Evolutionary conservation across 1,140 invertebrate genomes (phyloP).

Genomic region (Drosophila persimilis): DNA sequence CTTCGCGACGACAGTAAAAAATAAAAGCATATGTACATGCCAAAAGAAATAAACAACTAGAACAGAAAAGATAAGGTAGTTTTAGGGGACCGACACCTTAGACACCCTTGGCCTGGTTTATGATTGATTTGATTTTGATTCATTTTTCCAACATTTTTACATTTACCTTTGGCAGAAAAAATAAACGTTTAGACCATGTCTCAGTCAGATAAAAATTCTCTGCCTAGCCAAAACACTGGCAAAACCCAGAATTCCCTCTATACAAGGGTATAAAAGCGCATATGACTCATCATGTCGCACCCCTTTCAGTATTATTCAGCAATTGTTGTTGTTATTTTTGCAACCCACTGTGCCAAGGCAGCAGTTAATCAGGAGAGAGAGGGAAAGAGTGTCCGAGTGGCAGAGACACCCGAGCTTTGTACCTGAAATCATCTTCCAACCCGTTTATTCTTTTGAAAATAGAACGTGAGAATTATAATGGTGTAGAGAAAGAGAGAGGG

Average conservation of each 20-base stretch:
- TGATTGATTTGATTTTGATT: too few species aligned
- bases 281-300: conserved; percentile 31
- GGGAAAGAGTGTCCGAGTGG: not conserved
- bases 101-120: too few species aligned
- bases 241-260: too few species aligned
- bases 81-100: too few species aligned
- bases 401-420: conserved; percentile 7
- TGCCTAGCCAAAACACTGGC: too few species aligned
- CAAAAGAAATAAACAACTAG: not conserved
- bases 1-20: not conserved
- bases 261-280: not conserved
- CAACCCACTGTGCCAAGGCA: not conserved
- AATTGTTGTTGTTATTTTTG: conserved; percentile 5
- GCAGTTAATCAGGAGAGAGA: too few species aligned
- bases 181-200: too few species aligned
- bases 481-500: not conserved
- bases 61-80: not conserved
- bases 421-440: conserved; percentile 19
- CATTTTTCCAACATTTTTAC: too few species aligned
- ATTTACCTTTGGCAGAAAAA: too few species aligned
- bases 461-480: too few species aligned
- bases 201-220: too few species aligned
- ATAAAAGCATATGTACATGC: not conserved
- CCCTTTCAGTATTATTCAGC: not conserved
- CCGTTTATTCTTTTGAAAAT: conserved; percentile 19